Evolutionary conservation across 2,797 vertebrate species (phyloP), one percentile per base, ranked within the genome.

Genomic region (Spinibarbus caldwelli): DNA sequence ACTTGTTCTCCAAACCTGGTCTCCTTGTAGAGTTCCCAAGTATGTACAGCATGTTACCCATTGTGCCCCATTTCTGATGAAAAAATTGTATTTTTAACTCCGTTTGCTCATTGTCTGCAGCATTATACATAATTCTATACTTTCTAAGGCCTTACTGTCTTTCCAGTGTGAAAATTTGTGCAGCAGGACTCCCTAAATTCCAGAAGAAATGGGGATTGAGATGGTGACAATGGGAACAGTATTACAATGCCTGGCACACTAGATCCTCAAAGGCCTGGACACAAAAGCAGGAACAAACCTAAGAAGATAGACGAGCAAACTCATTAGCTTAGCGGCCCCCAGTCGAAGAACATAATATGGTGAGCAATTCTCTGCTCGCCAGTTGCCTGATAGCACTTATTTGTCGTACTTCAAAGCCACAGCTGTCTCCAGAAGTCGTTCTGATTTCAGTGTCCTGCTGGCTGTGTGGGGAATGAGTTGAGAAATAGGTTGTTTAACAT

Each of bases 281-380:
- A 95, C 93, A 94, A 94, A 95, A 93, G 93, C 89, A 86, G 77
- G 89, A 89, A 92, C 92, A 95, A 94, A 94, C 93, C 93, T 92
- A 84, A 91, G 90, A 88, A 94, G 93, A 94, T 94, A 93, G 93
- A 95, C 93, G 91, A 89, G 92, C 92, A 94, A 95, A 95, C 94
- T 95, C 94, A 95, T 95, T 95, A 95, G 93, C 92, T 93, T 91
- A 92, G 93, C 92, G 90, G 92, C 94, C 94, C 93, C 91, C 92
- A 92, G 94, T 95, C 91, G 88, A 86, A 15, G 78, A 79, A 79
- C 88, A 92, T 93, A 86, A 91, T 89, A 89, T 43, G 78, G 89
- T 88, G 89, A 86, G 91, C 89, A 90, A 91, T 89, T 92, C 90
- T 91, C 90, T 91, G 90, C 87, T 86, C 88, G 87, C 90, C 90